A percentile compares a stretch with the other conserved stretches of the same genome.
These are phyloP conservation scores for Sthenelais limicola DNA, from an alignment of 2,888 invertebrate species.

Conservation along the genomic window DNA sequence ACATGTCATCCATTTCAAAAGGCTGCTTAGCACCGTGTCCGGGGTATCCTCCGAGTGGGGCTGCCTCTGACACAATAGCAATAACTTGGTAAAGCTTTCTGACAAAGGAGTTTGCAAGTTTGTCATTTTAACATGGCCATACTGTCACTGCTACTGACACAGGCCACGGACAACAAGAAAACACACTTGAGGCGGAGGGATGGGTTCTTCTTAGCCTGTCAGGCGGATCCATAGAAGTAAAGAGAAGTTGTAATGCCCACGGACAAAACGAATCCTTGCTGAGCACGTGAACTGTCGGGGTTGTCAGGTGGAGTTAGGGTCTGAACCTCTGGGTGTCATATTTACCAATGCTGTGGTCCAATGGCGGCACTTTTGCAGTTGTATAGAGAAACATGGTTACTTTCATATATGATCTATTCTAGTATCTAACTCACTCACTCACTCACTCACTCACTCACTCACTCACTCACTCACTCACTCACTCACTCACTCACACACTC, in stretches of 20 bases:
- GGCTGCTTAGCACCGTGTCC: too few species aligned
- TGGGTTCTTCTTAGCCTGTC: constrained; percentile 16
- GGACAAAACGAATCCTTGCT: constrained; percentile 24
- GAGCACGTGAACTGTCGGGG: background rate
- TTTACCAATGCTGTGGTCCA: too few species aligned
- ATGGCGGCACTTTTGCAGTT: too few species aligned
- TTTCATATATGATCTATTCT: too few species aligned
- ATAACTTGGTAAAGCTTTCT: background rate
- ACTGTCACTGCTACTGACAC: constrained; percentile 2
- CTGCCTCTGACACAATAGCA: constrained; percentile 22
- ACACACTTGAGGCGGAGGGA: constrained; percentile 3
- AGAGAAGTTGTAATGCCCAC: background rate
- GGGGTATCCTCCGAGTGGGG: too few species aligned
- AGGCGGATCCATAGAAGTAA: background rate
- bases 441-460: too few species aligned
- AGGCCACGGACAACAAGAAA: constrained; percentile 25
- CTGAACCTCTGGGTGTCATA: too few species aligned
- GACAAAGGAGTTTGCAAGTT: constrained; percentile 5
- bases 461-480: too few species aligned
- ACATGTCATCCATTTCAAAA: too few species aligned
- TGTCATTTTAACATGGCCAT: constrained; percentile 22
- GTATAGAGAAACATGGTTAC: too few species aligned
- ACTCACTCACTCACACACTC: too few species aligned
- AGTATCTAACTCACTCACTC: too few species aligned
- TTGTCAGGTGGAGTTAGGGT: background rate